Evolutionary conservation across 1,140 invertebrate species (phyloP).

Genomic region (Theocolax elegans): DNA sequence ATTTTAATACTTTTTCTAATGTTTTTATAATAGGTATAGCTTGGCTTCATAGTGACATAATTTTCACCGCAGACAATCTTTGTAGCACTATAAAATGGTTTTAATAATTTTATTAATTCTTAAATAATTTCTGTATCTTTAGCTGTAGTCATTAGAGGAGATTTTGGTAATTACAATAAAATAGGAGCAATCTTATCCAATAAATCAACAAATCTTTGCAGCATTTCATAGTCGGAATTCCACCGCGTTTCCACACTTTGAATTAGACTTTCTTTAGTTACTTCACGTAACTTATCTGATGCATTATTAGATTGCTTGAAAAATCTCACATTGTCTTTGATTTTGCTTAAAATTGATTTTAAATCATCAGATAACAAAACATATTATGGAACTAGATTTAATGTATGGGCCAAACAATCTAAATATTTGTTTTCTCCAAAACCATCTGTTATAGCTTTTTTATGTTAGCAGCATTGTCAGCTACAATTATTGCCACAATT

Average conservation of each 20-base stretch:
- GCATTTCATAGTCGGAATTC: not conserved
- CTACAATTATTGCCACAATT: not conserved
- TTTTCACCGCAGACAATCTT: not conserved
- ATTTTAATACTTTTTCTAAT: too few relatives aligned
- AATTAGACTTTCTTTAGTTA: not conserved
- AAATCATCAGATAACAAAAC: not conserved
- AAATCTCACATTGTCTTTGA: too few relatives aligned
- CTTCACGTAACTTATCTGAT: not conserved
- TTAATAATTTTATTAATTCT: not conserved
- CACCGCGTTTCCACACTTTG: not conserved
- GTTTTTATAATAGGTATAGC: not conserved
- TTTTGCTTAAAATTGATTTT: not conserved
- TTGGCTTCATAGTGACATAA: not conserved
- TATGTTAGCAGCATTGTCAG: slow-evolving; percentile 3
- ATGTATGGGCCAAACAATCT: too few relatives aligned
- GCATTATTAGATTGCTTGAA: too few relatives aligned
- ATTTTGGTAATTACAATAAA: not conserved
- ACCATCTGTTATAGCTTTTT: not conserved
- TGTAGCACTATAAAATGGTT: not conserved
- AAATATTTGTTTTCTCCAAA: not conserved
- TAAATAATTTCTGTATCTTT: not conserved
- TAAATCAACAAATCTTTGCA: not conserved
- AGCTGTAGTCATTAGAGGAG: not conserved
- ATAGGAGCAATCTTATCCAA: not conserved
- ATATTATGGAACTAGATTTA: not conserved